These are phyloP conservation scores for Shargacucullia verbasci DNA, from an alignment of 2,888 invertebrate genomes.

Conservation along the genomic window DNA sequence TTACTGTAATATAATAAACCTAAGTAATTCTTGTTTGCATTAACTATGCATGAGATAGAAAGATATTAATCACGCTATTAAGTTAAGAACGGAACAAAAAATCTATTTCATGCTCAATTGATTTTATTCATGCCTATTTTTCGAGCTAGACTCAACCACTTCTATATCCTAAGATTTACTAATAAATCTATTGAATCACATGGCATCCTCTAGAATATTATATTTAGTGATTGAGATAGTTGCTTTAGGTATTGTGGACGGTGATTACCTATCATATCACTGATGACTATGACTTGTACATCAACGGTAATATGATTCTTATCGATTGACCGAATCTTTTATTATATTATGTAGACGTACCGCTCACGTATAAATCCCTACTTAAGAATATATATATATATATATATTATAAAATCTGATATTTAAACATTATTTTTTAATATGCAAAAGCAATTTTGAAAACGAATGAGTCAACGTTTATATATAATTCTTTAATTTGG, in stretches of 20 bases:
- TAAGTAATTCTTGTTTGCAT: conserved; percentile 17
- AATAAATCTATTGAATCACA: no score
- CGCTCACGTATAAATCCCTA: conserved; percentile 26
- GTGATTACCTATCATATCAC: no score
- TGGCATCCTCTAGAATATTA: no score
- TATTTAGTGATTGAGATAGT: no score
- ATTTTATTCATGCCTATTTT: conserved; percentile 44
- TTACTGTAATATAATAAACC: conserved; percentile 26
- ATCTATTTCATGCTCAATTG: conserved; percentile 43
- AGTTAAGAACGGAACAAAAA: conserved; percentile 17
- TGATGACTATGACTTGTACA: no score
- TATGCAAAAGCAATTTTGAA: conserved; percentile 22
- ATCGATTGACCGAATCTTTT: conserved; percentile 25
- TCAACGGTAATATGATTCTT: conserved; percentile 5
- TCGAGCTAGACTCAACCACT: conserved; percentile 1
- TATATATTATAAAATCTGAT: conserved; percentile 27
- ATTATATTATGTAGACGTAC: conserved; percentile 24
- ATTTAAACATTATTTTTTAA: conserved; percentile 25
- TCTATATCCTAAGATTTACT: not conserved
- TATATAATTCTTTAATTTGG: conserved; percentile 7
- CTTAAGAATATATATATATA: conserved; percentile 36
- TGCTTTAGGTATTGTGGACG: no score
- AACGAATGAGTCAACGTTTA: conserved; percentile 2
- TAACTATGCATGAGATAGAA: conserved; percentile 46
- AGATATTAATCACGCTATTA: conserved; percentile 19